Conservation (phyloP, 2,888 invertebrate species). For the Limenitis camilla region DNA sequence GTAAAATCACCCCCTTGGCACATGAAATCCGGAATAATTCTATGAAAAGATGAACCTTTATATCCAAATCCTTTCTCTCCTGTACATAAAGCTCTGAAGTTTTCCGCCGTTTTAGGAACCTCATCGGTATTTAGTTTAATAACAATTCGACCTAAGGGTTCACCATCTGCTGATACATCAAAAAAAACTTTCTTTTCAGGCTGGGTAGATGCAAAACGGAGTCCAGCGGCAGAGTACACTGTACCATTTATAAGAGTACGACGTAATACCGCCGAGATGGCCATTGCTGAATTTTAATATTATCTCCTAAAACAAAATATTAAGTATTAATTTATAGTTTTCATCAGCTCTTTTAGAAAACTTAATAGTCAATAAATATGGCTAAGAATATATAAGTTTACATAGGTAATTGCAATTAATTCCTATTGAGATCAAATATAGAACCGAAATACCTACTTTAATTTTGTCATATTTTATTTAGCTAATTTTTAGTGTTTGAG, state of each 20-base stretch:
- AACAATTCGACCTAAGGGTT: slow-evolving; percentile 86
- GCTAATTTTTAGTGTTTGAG: no score
- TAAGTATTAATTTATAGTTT: not conserved
- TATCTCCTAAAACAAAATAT: not conserved
- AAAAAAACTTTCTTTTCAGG: slow-evolving; percentile 81
- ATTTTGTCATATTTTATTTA: no score
- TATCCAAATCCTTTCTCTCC: slow-evolving; percentile 81
- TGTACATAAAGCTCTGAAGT: slow-evolving; percentile 93
- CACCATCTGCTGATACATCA: slow-evolving; percentile 89
- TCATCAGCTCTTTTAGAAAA: no score
- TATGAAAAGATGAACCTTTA: slow-evolving; percentile 92
- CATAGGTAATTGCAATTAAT: no score
- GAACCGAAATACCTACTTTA: no score
- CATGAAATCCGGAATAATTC: slow-evolving; percentile 96
- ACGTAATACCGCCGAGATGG: slow-evolving; percentile 43
- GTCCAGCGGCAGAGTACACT: slow-evolving; percentile 57
- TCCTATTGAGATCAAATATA: no score
- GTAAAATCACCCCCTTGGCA: slow-evolving; percentile 97
- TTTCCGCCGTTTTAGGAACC: slow-evolving; percentile 95
- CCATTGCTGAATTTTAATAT: slow-evolving; percentile 33
- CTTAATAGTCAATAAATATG: no score
- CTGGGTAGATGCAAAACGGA: slow-evolving; percentile 58
- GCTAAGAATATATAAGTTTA: no score
- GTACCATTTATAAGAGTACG: slow-evolving; percentile 55
- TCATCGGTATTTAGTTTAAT: slow-evolving; percentile 92